Evolutionary conservation across 2,888 invertebrate species (phyloP).

Genomic region (Lamproptera curius): DNA sequence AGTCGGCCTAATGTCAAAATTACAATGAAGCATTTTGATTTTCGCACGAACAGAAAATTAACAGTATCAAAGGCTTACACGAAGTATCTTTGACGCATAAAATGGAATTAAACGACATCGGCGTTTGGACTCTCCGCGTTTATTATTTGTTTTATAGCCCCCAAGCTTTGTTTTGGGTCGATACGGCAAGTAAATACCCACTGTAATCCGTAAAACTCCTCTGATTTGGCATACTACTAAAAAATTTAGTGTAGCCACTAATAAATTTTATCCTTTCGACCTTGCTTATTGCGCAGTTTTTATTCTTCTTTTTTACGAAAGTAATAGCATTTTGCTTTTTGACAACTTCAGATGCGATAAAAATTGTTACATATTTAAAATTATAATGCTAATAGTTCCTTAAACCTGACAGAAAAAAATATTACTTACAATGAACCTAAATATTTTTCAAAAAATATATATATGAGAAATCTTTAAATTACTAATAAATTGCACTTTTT

Average conservation of each 20-base stretch:
- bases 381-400: neutral
- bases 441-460: no score
- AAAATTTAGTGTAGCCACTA: no score
- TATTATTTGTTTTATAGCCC: constrained; percentile 48
- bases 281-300: no score
- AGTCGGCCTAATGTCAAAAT: neutral
- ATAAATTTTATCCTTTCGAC: no score
- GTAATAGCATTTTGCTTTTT: neutral
- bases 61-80: constrained; percentile 35
- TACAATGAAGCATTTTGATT: constrained; percentile 14
- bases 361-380: neutral
- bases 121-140: constrained; percentile 39
- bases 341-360: neutral
- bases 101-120: constrained; percentile 45
- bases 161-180: constrained; percentile 33
- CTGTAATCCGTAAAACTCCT: constrained; percentile 9
- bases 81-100: constrained; percentile 39
- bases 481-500: no score
- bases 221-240: neutral
- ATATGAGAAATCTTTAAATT: no score
- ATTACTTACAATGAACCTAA: no score
- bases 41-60: constrained; percentile 32
- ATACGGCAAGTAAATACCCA: constrained; percentile 20
- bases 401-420: no score
- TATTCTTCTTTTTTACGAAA: no score